Evolutionary conservation across 1,140 invertebrate genomes (phyloP), one percentile per base, ranked within the genome.

Genomic region (Bombus picipes): DNA sequence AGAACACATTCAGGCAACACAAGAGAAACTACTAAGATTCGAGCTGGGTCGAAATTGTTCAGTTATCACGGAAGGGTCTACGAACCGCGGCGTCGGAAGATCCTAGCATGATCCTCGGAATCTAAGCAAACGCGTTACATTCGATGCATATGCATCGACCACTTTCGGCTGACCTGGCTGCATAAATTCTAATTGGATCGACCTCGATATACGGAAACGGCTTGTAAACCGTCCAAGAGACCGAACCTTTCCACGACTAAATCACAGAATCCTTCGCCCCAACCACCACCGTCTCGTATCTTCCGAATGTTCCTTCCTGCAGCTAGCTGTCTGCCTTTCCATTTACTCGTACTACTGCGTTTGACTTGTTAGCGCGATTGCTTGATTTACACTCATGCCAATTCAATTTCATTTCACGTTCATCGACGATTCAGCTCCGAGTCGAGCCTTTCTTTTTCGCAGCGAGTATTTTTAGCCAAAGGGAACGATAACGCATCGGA

Each of bases 101-200:
- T 84, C 80, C 82, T 81, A 78, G 68, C 47, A 75, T 39, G 81
- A 75, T 72, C 86, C 72, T 57, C 18, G 83, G 89, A 86, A 89
- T 87, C 89, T 87, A 85, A 90, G 90, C 83, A 92, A 92, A 92
- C 90, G 88, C 86, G 81, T 92, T 90, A 88, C 82, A 81, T 78
- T 83, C 80, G 82, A 91, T 92, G 91, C 91, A 92, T 92, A 92
- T 92, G 91, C 88, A 92, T 91, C 85, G 87, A 85, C 90, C 87
- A 91, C 88, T 92, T 92, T 87, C 82, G 85, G 88, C 85, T 87
- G 90, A 92, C 86, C 89, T 88, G 82, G 77, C 74, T 79, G 89
- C 85, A 92, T 92, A 90, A 92, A 92, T 91, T 92, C 91, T 88
- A 90, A 86, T 89, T 89, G 84, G 81, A 85, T 87, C 65, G 57